Base-by-base conservation (phyloP, 2,888 invertebrate genomes). In the Andrena chrysosceles region DNA sequence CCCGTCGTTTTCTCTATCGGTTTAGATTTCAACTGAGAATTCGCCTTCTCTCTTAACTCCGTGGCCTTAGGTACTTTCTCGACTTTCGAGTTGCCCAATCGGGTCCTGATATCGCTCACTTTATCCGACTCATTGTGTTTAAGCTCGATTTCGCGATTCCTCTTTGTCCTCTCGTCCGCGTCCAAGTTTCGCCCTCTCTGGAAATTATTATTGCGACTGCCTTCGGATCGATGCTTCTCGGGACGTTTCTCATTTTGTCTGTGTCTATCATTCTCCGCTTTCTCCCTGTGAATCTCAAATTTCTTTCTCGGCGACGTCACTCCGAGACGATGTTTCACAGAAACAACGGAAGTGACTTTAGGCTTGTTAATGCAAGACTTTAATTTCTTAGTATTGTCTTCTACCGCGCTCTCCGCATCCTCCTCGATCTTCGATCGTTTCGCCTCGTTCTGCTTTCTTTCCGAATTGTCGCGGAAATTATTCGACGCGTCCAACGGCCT, bases 351-450 rank as follows among this genome's bases (percentile, higher is more conserved):
- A 2, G 92, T 93, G 4, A 93, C 87, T 78, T 85, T 91, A 23
- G 94, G 94, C 71, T 93, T 94, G 59, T 90, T 91, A 0, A 93
- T 77, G 62, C 90, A 91, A 0, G 93, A 93, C 26, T 91, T 93
- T 0, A 93, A 49, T 66, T 89, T 91, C 16, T 71, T 91, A 0
- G 80, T 71, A 26, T 48, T 79, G 13, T 85, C 86, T 7, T 83
- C 83, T 2, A 69, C 63, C 1, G 79, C 75, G 2, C 79, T 77
- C 93, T 95, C 94, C 23, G 94, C 94, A 29, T 90, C 84, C 81
- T 94, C 81, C 0, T 81, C 66, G 0, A 77, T 6, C 23, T 77
- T 87, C 0, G 87, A 77, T 2, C 74, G 68, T 13, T 89, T 87
- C 8, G 72, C 82, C 59, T 85, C 86, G 93, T 7, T 93, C 67